Base-by-base conservation (phyloP, 2,797 vertebrate genomes). In the Protosalanx chinensis region DNA sequence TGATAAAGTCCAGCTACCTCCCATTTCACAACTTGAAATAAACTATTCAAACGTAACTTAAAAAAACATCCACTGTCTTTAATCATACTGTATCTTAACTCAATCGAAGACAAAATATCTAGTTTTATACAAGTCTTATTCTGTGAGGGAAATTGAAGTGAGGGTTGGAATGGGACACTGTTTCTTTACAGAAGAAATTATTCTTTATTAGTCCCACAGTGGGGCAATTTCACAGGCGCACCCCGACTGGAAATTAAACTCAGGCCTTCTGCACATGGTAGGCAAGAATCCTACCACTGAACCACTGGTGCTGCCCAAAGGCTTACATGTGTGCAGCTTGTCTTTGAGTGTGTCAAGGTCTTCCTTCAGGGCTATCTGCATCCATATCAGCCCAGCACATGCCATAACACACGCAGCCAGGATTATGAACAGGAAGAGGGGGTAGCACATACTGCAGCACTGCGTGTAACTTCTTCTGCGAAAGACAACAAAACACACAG, bases 361-460 rank as follows among this genome's bases (percentile, higher is more conserved):
- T 75, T 97, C 96, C 86, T 98, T 99, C 69, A 99, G 92, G 20
- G 96, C 95, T 70, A 98, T 93, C 87, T 99, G 97, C 97, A 99
- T 99, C 97, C 97, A 99, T 78, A 98, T 95, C 76, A 99, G 92
- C 74, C 97, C 97, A 67, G 95, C 94, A 33, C 96, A 98, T 0
- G 96, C 94, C 86, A 97, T 94, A 37, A 97, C 94, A 35, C 97
- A 99, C 58, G 96, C 97, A 0, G 94, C 95, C 0, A 98, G 91
- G 71, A 98, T 90, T 81, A 99, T 93, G 83, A 98, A 98, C 0
- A 95, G 91, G 76, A 97, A 98, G 53, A 99, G 82, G 0, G 96
- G 97, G 79, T 96, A 98, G 89, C 97, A 98, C 79, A 98, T 85
- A 63, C 86, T 95, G 92, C 96, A 99, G 90, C 97, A 99, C 82